Conservation (phyloP, 37 sponge, comb jelly and placozoan species). For the Spongilla lacustris region DNA sequence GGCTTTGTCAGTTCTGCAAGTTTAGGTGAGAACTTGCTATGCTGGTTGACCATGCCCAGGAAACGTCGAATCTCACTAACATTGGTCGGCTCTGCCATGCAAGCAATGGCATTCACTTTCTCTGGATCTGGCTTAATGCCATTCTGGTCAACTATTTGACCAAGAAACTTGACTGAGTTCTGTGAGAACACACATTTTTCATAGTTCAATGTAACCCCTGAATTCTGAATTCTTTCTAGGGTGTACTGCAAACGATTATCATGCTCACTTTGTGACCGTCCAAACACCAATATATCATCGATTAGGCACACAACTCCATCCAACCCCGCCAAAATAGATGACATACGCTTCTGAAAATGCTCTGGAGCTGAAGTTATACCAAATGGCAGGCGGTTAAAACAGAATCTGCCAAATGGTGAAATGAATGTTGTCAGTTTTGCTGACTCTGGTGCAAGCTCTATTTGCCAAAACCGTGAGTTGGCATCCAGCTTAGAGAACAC, state of each 20-base stretch:
- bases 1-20: slow-evolving; percentile 23
- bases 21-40: slow-evolving; percentile 27
- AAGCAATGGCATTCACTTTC: slow-evolving; percentile 14
- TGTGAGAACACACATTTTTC: slow-evolving; percentile 45
- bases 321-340: slow-evolving; percentile 2
- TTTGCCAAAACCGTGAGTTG: slow-evolving; percentile 56
- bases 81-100: slow-evolving; percentile 20
- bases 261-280: slow-evolving; percentile 33
- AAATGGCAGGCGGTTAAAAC: slow-evolving; percentile 51
- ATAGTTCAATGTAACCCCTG: slow-evolving; percentile 29
- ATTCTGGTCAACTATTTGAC: slow-evolving; percentile 27
- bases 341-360: slow-evolving; percentile 45
- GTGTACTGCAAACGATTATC: slow-evolving; percentile 15
- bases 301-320: slow-evolving; percentile 44
- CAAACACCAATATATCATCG: slow-evolving; percentile 27
- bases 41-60: slow-evolving; percentile 47
- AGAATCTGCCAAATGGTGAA: slow-evolving; percentile 34
- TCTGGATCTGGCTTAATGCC: slow-evolving; percentile 46
- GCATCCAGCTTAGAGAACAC: slow-evolving; percentile 53
- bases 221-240: neutral
- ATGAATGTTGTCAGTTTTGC: slow-evolving; percentile 46
- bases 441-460: slow-evolving; percentile 21
- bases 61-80: slow-evolving; percentile 27
- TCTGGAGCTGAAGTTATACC: slow-evolving; percentile 30
- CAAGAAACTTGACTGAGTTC: slow-evolving; percentile 25